Evolutionary conservation across 1,140 invertebrate species (phyloP), one percentile per base, ranked within the genome.

Genomic region (Drosophila mojavensis): DNA sequence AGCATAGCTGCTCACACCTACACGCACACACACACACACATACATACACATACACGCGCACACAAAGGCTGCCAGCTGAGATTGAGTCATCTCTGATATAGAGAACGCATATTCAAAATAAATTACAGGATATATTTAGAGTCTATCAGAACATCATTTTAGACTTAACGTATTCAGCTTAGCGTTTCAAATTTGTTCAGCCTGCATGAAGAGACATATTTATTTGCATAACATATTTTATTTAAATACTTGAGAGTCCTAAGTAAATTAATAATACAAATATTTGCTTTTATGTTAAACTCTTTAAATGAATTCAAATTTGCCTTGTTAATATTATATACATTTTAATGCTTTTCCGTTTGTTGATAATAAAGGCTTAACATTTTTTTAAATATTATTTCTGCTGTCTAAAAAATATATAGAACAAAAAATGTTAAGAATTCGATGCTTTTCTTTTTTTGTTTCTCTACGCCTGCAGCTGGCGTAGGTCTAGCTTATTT

Each of bases 401-500:
- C 3, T 24, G 20, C 20, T 24, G 3, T 30, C 28, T 30, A 30
- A 30, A 30, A 30, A 30, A 24, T 24, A 24, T 24, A 24, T 24
- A 24, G 20, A 24, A 24, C 20, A 24, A 24, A 24, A 24, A 24
- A 2, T 24, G 0, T 24, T 24, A 3, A 24, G 20, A 24, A 24
- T 24, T 24, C 20, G 20, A 24, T 24, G 20, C 20, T 24, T 24
- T 6, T 30, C 1, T 28, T 17, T 45, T 24, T 7, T 33, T 24
- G 26, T 36, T 11, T 17, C 15, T 30, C n/a, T 43, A 28, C 45
- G 53, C 71, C 55, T 51, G 47, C 26, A 39, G 13, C 26, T 50
- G 48, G 45, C 41, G 55, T 48, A 60, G 62, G 54, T 61, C 60
- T 48, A 60, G 62, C 59, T 61, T 64, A 67, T 69, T 79, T 77